These are phyloP conservation scores for Pholis gunnellus DNA, from an alignment of 2,113 vertebrate species.

Conservation along the genomic window DNA sequence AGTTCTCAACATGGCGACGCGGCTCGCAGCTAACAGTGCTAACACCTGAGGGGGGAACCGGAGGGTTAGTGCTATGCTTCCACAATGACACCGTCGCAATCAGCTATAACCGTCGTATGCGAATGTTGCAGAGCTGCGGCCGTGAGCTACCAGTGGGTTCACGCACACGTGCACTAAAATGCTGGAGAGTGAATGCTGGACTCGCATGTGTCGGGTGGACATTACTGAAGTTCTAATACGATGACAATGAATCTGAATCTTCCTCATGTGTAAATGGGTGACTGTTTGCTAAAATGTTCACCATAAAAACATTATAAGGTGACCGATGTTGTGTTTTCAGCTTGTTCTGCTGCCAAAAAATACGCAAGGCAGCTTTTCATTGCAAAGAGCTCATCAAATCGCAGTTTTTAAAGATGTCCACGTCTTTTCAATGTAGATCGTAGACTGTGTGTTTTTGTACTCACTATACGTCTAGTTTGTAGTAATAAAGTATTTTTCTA, in stretches of 20 bases:
- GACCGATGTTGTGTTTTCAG: not conserved
- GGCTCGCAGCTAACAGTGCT: too few species aligned
- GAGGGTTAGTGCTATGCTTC: too few species aligned
- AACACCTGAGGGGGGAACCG: too few species aligned
- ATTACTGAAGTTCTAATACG: not conserved
- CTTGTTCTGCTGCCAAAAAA: not conserved
- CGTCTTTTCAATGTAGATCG: not conserved
- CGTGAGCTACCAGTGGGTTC: too few species aligned
- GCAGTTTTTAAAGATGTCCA: not conserved
- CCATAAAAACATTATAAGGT: not conserved
- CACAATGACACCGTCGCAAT: too few species aligned
- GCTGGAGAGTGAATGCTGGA: not conserved
- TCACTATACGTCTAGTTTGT: not conserved
- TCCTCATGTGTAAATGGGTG: not conserved
- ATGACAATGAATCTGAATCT: too few species aligned
- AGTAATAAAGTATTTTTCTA: too few species aligned
- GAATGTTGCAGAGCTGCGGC: too few species aligned
- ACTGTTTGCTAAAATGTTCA: not conserved
- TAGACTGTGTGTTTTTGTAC: not conserved
- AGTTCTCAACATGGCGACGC: too few species aligned
- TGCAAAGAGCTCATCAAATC: not conserved
- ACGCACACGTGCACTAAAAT: too few species aligned
- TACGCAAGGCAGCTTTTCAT: not conserved
- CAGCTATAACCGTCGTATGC: too few species aligned
- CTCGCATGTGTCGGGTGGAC: not conserved